Evolutionary conservation across 2,797 vertebrate species (phyloP).

Genomic region (Liparis tanakae): DNA sequence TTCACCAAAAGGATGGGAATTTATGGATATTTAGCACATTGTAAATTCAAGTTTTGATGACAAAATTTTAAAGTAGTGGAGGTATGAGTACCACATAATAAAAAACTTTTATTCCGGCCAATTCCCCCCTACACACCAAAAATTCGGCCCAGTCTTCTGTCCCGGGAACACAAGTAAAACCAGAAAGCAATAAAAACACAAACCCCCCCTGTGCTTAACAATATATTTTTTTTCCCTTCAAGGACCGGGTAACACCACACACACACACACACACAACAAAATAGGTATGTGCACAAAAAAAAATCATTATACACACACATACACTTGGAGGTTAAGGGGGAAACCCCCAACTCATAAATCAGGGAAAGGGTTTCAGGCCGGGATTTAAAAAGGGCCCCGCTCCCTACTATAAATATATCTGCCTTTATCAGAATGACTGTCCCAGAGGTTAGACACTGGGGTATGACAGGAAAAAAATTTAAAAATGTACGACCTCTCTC

Average conservation of each 20-base stretch:
- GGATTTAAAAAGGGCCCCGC: conserved; percentile 45
- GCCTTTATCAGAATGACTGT: conserved; percentile 35
- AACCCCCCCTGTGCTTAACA: conserved; percentile 38
- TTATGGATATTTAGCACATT: conserved; percentile 35
- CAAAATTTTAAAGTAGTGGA: conserved; percentile 35
- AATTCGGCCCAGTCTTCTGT: conserved; percentile 18
- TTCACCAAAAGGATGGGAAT: conserved; percentile 28
- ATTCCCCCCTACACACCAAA: conserved; percentile 19
- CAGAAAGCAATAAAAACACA: too few species aligned
- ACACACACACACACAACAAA: neutral
- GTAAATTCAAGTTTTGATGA: conserved; percentile 40
- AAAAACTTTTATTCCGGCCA: conserved; percentile 38
- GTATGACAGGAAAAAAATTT: conserved; percentile 35
- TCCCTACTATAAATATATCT: conserved; percentile 55
- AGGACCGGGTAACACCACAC: conserved; percentile 48
- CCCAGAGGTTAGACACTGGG: conserved; percentile 44
- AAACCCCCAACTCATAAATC: conserved; percentile 57
- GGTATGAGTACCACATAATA: conserved; percentile 28
- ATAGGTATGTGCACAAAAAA: neutral
- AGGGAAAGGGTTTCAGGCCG: conserved; percentile 21
- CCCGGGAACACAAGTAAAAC: conserved; percentile 42
- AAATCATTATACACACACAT: neutral
- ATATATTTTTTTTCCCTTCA: conserved; percentile 53
- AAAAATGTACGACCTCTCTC: conserved; percentile 20
- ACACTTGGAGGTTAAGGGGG: conserved; percentile 28